These are phyloP conservation scores for Acrobasis repandana DNA, from an alignment of 2,888 invertebrate species.

Conservation along the genomic window DNA sequence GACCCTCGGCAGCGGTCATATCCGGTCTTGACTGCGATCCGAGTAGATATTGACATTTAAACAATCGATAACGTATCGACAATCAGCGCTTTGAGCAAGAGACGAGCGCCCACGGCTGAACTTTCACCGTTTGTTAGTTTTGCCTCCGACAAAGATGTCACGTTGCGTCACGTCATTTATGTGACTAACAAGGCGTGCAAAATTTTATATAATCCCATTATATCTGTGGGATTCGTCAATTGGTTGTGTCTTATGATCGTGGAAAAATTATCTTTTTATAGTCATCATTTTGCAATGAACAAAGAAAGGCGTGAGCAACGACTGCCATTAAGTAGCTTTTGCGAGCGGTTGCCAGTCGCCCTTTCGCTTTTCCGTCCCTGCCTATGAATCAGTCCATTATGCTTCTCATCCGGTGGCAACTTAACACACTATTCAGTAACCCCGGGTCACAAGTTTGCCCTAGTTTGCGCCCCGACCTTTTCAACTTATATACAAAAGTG, in stretches of 20 bases:
- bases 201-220: constrained; percentile 45
- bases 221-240: constrained; percentile 20
- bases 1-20: constrained; percentile 31
- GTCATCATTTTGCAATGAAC: neutral
- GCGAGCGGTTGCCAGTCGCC: neutral
- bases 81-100: constrained; percentile 36
- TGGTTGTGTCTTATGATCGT: constrained; percentile 23
- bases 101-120: constrained; percentile 46
- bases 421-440: constrained; percentile 40
- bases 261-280: neutral
- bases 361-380: constrained; percentile 20
- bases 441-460: constrained; percentile 21
- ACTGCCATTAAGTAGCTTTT: neutral
- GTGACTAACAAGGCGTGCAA: constrained; percentile 49
- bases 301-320: neutral
- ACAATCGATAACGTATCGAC: constrained; percentile 39
- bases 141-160: constrained; percentile 57
- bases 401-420: constrained; percentile 35
- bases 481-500: constrained; percentile 12
- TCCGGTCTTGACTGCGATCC: constrained; percentile 30
- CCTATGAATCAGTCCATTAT: constrained; percentile 45
- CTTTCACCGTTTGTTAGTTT: constrained; percentile 76
- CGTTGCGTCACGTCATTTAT: constrained; percentile 58
- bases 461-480: constrained; percentile 13
- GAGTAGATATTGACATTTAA: constrained; percentile 44